Conservation (phyloP, 1,140 invertebrate species). For the Sesamia nonagrioides region DNA sequence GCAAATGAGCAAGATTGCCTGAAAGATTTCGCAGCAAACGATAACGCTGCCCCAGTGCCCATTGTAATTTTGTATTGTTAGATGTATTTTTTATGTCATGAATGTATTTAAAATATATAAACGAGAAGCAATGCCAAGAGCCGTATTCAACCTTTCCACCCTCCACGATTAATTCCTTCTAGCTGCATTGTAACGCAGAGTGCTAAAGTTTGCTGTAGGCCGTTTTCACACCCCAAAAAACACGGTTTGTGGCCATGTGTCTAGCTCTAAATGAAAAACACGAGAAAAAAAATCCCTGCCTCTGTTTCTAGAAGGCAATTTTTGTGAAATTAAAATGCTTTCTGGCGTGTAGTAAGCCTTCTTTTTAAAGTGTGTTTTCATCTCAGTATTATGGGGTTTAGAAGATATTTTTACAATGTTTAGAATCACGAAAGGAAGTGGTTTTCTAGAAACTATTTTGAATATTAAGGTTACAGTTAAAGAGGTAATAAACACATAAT, state of each 20-base stretch:
- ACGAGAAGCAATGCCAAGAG: neutral
- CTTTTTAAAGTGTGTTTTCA: constrained; percentile 3
- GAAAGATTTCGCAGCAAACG: too few relatives aligned
- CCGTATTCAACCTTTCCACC: constrained; percentile 31
- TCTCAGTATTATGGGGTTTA: neutral
- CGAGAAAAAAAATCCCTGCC: constrained; percentile 35
- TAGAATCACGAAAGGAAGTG: neutral
- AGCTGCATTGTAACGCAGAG: constrained; percentile 28
- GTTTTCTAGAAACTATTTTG: neutral
- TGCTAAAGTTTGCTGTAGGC: constrained; percentile 51
- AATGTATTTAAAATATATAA: too few relatives aligned
- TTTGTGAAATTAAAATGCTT: constrained; percentile 45
- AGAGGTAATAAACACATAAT: neutral
- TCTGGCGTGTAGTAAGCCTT: constrained; percentile 24
- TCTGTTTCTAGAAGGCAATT: constrained; percentile 38
- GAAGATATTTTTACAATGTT: constrained; percentile 3
- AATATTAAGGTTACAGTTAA: neutral
- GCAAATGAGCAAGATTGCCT: too few relatives aligned
- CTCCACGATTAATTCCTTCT: constrained; percentile 26
- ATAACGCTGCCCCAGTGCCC: too few relatives aligned
- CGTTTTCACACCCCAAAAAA: constrained; percentile 66
- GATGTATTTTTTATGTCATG: too few relatives aligned
- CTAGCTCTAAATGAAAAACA: constrained; percentile 57
- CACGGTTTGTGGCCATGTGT: constrained; percentile 52
- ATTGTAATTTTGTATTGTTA: too few relatives aligned